These are phyloP conservation scores for Pao palembangensis DNA, from an alignment of 2,113 vertebrate genomes.

Conservation along the genomic window DNA sequence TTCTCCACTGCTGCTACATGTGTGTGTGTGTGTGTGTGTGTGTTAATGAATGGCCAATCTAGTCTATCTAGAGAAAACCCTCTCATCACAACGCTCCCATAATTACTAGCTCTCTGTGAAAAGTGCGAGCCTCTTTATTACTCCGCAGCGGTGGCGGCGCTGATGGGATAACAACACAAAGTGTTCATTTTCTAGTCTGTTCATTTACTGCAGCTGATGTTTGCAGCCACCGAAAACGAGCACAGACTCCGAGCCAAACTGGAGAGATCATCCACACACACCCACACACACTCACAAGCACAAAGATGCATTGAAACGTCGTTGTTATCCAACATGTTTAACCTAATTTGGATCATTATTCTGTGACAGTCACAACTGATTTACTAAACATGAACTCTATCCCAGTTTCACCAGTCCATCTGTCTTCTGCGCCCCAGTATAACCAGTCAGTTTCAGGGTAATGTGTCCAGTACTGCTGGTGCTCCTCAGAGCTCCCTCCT, in stretches of 20 bases:
- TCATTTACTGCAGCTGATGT: conserved; percentile 45
- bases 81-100: conserved; percentile 92
- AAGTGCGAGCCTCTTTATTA: conserved; percentile 60
- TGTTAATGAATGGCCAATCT: too few species aligned
- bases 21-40: conserved; percentile 35
- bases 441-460: too few species aligned
- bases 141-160: conserved; percentile 45
- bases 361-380: neutral
- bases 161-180: conserved; percentile 35
- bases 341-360: neutral
- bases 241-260: neutral
- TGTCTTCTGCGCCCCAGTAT: too few species aligned
- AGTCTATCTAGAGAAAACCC: conserved; percentile 93
- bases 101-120: conserved; percentile 65
- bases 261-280: too few species aligned
- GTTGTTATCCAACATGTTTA: too few species aligned
- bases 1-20: conserved; percentile 69
- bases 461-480: neutral
- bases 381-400: neutral
- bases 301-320: too few species aligned
- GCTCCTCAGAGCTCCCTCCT: conserved; percentile 37
- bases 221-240: conserved; percentile 13
- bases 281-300: too few species aligned
- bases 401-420: too few species aligned
- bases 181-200: conserved; percentile 41